Conservation (phyloP, 2,113 vertebrate genomes). For the Tapirus terrestris region DNA sequence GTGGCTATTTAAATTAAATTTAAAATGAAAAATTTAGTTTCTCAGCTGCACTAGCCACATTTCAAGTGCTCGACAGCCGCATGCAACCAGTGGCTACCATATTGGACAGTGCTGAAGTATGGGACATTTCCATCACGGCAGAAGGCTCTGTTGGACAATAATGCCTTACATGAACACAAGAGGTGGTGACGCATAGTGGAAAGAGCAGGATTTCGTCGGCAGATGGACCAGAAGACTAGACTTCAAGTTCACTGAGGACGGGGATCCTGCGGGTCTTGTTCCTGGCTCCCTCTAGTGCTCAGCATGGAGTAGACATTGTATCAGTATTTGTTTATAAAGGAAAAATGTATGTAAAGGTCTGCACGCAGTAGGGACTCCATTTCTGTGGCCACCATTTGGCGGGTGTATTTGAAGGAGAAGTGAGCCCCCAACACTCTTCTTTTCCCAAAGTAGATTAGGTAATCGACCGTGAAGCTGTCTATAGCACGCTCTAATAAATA, state of each 20-base stretch:
- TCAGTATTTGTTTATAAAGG: background rate
- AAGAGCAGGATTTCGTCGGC: too few relatives aligned
- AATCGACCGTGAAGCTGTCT: fast-evolving
- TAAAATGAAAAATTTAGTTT: background rate
- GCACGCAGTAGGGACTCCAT: background rate
- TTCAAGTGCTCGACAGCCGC: background rate
- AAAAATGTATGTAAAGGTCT: background rate
- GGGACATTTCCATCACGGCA: fast-evolving
- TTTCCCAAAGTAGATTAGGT: fast-evolving
- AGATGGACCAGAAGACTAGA: background rate
- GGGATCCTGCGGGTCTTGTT: background rate
- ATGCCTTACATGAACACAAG: background rate
- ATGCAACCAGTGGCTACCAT: background rate
- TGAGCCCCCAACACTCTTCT: background rate
- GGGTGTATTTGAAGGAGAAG: background rate
- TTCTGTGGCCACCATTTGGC: background rate
- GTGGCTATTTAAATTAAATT: background rate
- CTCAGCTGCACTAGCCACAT: background rate
- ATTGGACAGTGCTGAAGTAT: fast-evolving
- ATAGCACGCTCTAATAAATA: constrained; percentile 57
- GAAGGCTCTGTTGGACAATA: fast-evolving
- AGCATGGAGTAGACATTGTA: background rate
- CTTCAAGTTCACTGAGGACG: background rate
- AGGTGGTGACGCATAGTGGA: fast-evolving
- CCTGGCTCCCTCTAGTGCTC: background rate